Conservation (phyloP, 2,797 vertebrate genomes). For the Esox lucius region DNA sequence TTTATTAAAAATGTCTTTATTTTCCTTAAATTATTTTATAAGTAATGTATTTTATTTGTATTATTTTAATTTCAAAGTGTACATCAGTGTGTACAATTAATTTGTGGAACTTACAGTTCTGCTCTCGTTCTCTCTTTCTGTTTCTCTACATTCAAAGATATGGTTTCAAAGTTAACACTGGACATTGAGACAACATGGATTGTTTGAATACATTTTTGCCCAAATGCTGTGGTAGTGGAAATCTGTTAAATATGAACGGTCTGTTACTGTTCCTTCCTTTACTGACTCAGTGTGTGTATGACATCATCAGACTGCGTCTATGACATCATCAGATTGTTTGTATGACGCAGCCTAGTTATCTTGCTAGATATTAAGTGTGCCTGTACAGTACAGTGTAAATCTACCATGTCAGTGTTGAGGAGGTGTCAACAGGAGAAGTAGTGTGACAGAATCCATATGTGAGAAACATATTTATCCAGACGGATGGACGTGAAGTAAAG, state of each 20-base stretch:
- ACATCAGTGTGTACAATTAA: constrained; percentile 65
- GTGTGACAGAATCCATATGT: constrained; percentile 54
- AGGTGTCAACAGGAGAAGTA: constrained; percentile 40
- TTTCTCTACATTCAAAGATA: constrained; percentile 31
- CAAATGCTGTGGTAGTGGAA: constrained; percentile 61
- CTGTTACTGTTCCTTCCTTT: constrained; percentile 50
- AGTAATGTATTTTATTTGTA: constrained; percentile 22
- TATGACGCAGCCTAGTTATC: constrained; percentile 60
- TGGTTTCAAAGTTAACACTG: constrained; percentile 61
- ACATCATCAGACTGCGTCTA: not conserved
- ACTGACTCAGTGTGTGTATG: constrained; percentile 27
- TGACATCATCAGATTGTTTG: constrained; percentile 44
- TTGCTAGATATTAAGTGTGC: constrained; percentile 72
- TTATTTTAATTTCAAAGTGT: constrained; percentile 46
- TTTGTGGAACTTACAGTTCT: constrained; percentile 45
- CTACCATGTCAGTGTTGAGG: constrained; percentile 56
- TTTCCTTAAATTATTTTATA: constrained; percentile 56
- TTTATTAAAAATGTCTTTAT: constrained; percentile 38
- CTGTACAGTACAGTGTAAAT: constrained; percentile 72
- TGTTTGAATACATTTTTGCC: constrained; percentile 69
- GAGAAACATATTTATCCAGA: constrained; percentile 51
- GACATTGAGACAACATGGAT: constrained; percentile 49
- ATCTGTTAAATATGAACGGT: constrained; percentile 44
- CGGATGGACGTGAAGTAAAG: constrained; percentile 57
- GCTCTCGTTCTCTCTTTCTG: not conserved